phyloP scores from a whole-genome alignment of 1,140 invertebrate genomes.

The Oreohelix idahoensis region DNA sequence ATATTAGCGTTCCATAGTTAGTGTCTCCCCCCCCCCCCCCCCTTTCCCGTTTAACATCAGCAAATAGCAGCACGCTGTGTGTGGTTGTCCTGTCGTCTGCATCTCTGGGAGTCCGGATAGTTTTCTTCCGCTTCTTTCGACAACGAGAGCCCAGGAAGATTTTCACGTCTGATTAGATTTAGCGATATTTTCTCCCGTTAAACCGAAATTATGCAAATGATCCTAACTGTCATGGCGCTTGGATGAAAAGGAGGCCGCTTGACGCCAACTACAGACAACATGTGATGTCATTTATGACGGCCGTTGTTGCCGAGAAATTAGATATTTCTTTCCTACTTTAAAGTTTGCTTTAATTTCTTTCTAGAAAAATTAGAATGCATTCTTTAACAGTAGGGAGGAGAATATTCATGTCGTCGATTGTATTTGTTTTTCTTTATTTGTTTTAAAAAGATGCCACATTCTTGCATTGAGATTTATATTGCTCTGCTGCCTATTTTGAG shows the following conservation, averaged over 20 bases:
- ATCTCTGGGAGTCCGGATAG: neutral
- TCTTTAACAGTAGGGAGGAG: too few species aligned
- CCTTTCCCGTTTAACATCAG: neutral
- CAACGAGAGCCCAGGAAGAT: neutral
- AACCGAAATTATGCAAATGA: constrained; percentile 15
- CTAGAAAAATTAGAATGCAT: too few species aligned
- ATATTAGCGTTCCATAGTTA: too few species aligned
- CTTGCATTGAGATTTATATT: too few species aligned
- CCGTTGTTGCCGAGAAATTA: neutral
- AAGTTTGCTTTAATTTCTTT: neutral
- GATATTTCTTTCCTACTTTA: neutral
- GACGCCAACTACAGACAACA: neutral
- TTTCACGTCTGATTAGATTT: constrained; percentile 6
- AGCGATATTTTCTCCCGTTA: constrained; percentile 12
- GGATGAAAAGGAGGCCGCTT: neutral
- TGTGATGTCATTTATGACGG: neutral
- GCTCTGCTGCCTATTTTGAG: too few species aligned
- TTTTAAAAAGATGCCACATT: too few species aligned
- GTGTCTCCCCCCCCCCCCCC: neutral
- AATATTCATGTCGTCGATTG: too few species aligned
- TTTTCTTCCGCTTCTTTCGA: neutral
- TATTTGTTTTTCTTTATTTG: too few species aligned
- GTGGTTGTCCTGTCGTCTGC: neutral
- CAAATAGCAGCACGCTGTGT: neutral
- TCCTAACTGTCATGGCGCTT: neutral